Percentiles rank a stretch among this genome's conserved stretches.
phyloP scores from a whole-genome alignment of 1,140 invertebrate genomes.

The Pseudomyrmex concolor region DNA sequence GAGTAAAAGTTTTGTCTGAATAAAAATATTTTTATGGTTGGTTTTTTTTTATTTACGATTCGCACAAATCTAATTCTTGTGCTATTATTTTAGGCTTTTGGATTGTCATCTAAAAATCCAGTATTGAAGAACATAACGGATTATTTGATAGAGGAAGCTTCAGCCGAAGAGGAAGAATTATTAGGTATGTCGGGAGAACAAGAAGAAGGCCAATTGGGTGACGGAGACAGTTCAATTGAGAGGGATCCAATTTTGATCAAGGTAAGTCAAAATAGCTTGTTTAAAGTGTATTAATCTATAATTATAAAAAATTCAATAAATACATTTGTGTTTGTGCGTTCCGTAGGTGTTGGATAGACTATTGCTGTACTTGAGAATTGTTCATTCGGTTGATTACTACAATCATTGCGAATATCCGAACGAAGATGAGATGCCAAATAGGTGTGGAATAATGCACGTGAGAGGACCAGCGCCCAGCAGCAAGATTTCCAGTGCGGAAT shows the following conservation, averaged over 20 bases:
- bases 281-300: constrained; percentile 18
- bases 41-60: constrained; percentile 36
- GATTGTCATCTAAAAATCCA: constrained; percentile 96
- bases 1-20: constrained; percentile 41
- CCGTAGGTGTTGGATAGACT: constrained; percentile 91
- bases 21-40: constrained; percentile 16
- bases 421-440: constrained; percentile 99
- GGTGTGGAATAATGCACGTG: constrained; percentile 99
- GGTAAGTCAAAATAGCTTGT: constrained; percentile 83
- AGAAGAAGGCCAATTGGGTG: constrained; percentile 85
- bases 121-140: constrained; percentile 98
- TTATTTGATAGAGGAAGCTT: constrained; percentile 99
- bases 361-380: constrained; percentile 97
- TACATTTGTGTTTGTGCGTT: constrained; percentile 11
- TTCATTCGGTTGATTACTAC: constrained; percentile 99
- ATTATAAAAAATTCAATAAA: background rate
- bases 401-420: constrained; percentile 99
- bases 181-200: constrained; percentile 90
- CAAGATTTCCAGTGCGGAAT: constrained; percentile 87
- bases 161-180: constrained; percentile 98
- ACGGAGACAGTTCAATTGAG: constrained; percentile 89
- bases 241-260: constrained; percentile 91
- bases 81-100: constrained; percentile 86
- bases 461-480: constrained; percentile 93
- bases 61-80: background rate